These are phyloP conservation scores for Sturnus vulgaris DNA, from an alignment of 2,113 vertebrate species.

Conservation along the genomic window DNA sequence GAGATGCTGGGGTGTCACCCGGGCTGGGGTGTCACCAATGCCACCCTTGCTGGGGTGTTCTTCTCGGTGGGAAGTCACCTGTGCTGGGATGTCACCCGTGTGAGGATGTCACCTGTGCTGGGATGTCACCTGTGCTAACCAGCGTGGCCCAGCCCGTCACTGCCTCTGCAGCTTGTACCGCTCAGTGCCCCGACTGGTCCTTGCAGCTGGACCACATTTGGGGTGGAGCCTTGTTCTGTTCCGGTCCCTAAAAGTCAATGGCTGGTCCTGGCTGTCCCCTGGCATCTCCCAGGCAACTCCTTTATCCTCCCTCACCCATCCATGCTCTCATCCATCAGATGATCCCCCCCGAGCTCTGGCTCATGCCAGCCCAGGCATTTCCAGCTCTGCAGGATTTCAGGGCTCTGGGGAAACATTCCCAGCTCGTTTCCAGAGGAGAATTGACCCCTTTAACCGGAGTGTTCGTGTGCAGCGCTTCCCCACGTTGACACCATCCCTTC, in stretches of 20 bases:
- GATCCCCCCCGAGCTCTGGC: fast-evolving
- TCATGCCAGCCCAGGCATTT: not conserved
- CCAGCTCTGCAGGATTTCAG: not conserved
- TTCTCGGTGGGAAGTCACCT: not conserved
- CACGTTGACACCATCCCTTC: not conserved
- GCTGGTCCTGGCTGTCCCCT: not conserved
- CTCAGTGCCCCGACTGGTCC: fast-evolving
- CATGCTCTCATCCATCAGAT: not conserved
- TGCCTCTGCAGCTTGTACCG: fast-evolving
- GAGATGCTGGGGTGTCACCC: not conserved
- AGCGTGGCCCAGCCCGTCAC: not conserved
- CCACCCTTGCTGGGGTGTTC: too few species aligned
- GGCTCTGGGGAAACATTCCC: not conserved
- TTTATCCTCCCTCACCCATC: not conserved
- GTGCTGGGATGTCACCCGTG: fast-evolving
- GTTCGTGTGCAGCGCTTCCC: fast-evolving
- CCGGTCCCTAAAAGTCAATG: not conserved
- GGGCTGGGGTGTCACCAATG: fast-evolving
- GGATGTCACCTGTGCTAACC: fast-evolving
- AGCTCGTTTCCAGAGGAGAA: not conserved
- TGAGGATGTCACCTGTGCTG: fast-evolving
- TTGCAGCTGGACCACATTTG: fast-evolving
- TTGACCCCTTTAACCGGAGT: not conserved
- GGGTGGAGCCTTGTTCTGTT: not conserved
- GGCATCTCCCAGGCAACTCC: slow-evolving; percentile 5